Evolutionary conservation across 2,888 invertebrate species (phyloP), one percentile per base, ranked within the genome.

Genomic region (Lasioglossum lativentre): DNA sequence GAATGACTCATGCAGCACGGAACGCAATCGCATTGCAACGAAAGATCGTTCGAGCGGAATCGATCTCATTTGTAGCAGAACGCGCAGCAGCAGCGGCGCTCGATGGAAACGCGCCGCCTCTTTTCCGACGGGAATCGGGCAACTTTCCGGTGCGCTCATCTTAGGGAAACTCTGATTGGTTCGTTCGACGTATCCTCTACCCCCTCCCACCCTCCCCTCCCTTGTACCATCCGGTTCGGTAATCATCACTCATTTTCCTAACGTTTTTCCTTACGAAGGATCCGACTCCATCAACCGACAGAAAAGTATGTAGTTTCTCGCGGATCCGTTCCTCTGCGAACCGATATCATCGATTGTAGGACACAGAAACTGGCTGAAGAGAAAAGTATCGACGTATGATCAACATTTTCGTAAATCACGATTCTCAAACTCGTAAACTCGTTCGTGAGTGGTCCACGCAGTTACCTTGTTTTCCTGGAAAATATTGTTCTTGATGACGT

Each of bases 21-120:
- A 27, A 71, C 71, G 73, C 78, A 78, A 82, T 85, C 78, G 82
- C 56, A 42, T 75, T 83, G 70, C 66, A 83, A 75, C 78, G 83
- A 78, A 85, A 82, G 66, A 85, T 83, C 78, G 75, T 72, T 83
- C 72, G 78, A 56, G 78, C 71, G 83, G 66, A 85, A 78, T 78
- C 83, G 83, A 78, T 82, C 72, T 85, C 72, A 75, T 83, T 83
- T 81, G 78, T 76, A 75, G 74, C 82, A 23, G 63, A 16, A 19
- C 27, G 63, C 30, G 63, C 63, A 63, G 63, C 76, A 63, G 71
- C 56, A 4, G 71, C 56, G 10, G 71, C n/a, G 72, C 63, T 73
- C 76, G 75, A 73, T 73, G 66, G 45, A 73, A 83, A 83, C 56
- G 66, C 82, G 52, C 42, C 40, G 40, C 40, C 52, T 78, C 73